Evolutionary conservation across 1,140 invertebrate species (phyloP), one percentile per base, ranked within the genome.

Genomic region (Laupala kohalensis): DNA sequence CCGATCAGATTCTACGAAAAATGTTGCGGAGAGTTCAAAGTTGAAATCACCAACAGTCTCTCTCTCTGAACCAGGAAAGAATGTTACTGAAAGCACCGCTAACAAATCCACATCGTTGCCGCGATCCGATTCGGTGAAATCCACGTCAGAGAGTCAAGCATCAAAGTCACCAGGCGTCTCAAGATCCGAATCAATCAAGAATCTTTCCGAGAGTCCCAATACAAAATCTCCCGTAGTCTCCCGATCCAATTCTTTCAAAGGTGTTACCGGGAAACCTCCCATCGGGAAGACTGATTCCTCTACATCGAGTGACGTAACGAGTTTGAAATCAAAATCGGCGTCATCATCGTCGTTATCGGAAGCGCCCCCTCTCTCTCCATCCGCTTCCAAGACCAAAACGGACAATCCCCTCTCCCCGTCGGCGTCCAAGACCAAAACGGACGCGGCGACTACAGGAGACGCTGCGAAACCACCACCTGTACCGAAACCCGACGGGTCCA

Each of bases 391-490:
- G 19, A 23, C 65, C 1, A 19, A 24, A 13, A 26, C 65, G 25
- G 27, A 66, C 25, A 26, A 66, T 24, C 25, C 5, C 25, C 2
- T 26, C 1, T 66, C 27, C 25, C 5, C 25, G 37, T 53, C 37
- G 37, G 1, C 1, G 1, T 4, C 37, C 1, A 53, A 53, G 4
- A 53, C 37, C 9, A 53, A 53, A 19, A 19, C 37, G 37, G 37
- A 53, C 37, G 37, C 37, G 37, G 37, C 37, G 37, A n/a, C n/a
- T n/a, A n/a, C n/a, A n/a, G n/a, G 28, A 68, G 26, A n/a, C 27
- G 23, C 24, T 23, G 24, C 12, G 26, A 68, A 37, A 29, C 87
- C 87, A 62, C 88, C 87, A 0, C 84, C 85, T 75, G 81, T 85
- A 63, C 87, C 87, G 29, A 87, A 86, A 79, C 26, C 84, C 84